Percentiles rank a stretch among this genome's conserved stretches.
These are phyloP conservation scores for Tragelaphus imberbis DNA, from an alignment of 2,113 vertebrate genomes.

Conservation along the genomic window DNA sequence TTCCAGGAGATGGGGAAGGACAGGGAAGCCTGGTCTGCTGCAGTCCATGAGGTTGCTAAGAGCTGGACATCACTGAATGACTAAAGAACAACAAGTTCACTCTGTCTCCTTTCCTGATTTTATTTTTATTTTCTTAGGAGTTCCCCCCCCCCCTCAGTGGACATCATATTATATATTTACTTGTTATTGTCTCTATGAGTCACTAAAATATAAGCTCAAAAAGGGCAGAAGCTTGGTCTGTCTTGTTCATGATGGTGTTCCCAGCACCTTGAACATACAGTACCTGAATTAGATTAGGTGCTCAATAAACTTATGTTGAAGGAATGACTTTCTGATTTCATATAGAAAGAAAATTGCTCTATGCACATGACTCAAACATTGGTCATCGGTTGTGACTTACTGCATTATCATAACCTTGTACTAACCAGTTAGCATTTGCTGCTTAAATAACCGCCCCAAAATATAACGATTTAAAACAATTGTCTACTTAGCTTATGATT, in stretches of 20 bases:
- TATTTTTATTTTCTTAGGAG: neutral
- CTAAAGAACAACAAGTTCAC: conserved; percentile 13
- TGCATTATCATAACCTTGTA: neutral
- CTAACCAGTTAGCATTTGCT: neutral
- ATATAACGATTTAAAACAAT: neutral
- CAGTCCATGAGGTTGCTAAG: neutral
- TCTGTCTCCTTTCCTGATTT: neutral
- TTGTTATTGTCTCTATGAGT: neutral
- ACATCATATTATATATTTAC: neutral
- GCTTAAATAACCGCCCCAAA: neutral
- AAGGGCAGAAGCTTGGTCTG: neutral
- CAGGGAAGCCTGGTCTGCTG: neutral
- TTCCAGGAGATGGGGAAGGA: neutral
- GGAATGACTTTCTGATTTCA: neutral
- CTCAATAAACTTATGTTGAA: neutral
- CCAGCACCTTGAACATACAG: neutral
- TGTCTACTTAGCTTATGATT: neutral
- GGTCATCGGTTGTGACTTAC: neutral
- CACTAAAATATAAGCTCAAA: neutral
- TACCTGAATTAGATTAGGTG: neutral
- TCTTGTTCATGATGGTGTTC: neutral
- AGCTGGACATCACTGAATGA: neutral
- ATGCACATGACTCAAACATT: neutral
- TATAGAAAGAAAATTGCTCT: neutral
- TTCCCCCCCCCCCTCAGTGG: neutral